phyloP scores from a whole-genome alignment of 2,113 vertebrate genomes.

The Malurus cyaneus region DNA sequence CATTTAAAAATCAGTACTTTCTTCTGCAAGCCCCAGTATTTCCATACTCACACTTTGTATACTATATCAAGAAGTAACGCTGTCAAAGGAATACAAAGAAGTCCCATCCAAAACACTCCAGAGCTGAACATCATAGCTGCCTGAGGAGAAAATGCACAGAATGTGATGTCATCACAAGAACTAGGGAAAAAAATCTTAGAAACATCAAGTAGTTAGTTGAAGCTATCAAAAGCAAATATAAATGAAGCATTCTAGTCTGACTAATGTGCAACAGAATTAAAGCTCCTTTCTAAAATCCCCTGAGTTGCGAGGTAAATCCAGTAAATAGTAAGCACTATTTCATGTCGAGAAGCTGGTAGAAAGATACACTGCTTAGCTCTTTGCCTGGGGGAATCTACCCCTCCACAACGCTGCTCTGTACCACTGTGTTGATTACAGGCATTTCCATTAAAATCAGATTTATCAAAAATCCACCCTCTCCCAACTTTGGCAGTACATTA shows the following conservation, averaged over 20 bases:
- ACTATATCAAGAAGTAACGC: constrained; percentile 90
- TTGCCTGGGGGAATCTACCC: background rate
- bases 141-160: constrained; percentile 67
- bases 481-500: background rate
- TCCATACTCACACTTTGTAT: constrained; percentile 92
- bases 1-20: background rate
- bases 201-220: background rate
- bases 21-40: background rate
- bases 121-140: constrained; percentile 94
- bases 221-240: background rate
- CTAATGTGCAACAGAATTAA: background rate
- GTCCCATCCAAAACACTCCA: constrained; percentile 94
- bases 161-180: background rate
- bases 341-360: background rate
- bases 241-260: background rate
- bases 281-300: background rate
- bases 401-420: background rate
- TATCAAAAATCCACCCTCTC: background rate
- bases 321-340: background rate
- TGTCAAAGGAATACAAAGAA: constrained; percentile 92
- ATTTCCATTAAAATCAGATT: background rate
- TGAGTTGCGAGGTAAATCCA: background rate
- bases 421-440: background rate
- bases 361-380: background rate
- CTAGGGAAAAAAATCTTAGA: background rate